Evolutionary conservation across 2,888 invertebrate genomes (phyloP).

Genomic region (Trichogramma dendrolimi): DNA sequence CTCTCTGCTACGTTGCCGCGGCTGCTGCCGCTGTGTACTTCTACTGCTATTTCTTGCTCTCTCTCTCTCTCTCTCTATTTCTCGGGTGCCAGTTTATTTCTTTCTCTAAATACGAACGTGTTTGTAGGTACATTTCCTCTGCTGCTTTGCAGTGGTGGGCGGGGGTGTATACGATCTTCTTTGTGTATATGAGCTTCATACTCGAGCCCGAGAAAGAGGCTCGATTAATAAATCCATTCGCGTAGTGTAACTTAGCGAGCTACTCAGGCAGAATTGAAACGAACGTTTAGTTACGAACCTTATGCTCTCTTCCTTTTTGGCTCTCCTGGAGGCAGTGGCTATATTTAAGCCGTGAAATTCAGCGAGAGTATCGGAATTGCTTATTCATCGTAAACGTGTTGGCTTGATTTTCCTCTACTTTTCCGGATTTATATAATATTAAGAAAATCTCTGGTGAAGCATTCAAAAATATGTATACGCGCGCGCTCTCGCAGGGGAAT

Average conservation of each 20-base stretch:
- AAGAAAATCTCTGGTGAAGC: too few relatives aligned
- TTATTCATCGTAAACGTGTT: constrained; percentile 39
- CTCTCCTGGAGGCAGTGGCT: constrained; percentile 10
- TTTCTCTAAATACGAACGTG: constrained; percentile 11
- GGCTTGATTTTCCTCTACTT: constrained; percentile 14
- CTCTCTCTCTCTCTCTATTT: constrained; percentile 22
- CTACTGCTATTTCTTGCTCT: constrained; percentile 6
- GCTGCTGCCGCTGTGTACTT: too few relatives aligned
- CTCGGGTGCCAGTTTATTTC: neutral
- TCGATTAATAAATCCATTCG: constrained; percentile 43
- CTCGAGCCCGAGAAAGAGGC: constrained; percentile 17
- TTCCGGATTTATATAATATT: constrained; percentile 1
- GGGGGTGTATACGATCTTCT: too few relatives aligned
- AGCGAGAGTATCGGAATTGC: constrained; percentile 41
- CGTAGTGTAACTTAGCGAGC: neutral
- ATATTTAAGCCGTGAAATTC: too few relatives aligned
- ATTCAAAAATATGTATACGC: too few relatives aligned
- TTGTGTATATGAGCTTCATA: too few relatives aligned
- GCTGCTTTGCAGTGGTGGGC: too few relatives aligned
- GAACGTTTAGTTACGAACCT: too few relatives aligned
- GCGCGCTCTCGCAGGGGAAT: neutral
- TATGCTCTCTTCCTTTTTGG: too few relatives aligned
- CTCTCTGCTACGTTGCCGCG: constrained; percentile 14
- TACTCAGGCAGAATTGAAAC: neutral
- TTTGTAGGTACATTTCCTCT: too few relatives aligned